phyloP scores from a whole-genome alignment of 2,113 vertebrate species.

The Sceloporus undulatus region DNA sequence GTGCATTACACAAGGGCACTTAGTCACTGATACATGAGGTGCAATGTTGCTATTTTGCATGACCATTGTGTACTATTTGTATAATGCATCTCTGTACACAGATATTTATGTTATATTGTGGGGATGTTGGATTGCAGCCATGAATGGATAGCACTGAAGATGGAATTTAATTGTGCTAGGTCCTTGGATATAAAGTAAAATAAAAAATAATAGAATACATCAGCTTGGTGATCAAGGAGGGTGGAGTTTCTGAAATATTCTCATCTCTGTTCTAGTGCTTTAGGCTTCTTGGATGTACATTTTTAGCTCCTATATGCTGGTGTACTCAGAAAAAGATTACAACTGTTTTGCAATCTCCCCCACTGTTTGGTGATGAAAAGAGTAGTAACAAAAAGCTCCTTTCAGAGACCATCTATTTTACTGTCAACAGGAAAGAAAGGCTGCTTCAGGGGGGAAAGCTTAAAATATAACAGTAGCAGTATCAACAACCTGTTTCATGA shows the following conservation, averaged over 20 bases:
- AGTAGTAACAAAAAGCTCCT: conserved; percentile 34
- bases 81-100: no score
- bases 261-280: conserved; percentile 31
- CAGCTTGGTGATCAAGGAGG: conserved; percentile 1
- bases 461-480: conserved; percentile 30
- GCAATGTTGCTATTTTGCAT: no score
- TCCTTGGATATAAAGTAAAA: neutral
- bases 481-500: conserved; percentile 51
- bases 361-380: conserved; percentile 34
- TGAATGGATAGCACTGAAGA: neutral
- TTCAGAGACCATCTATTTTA: conserved; percentile 45
- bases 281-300: conserved; percentile 10
- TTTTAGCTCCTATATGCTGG: conserved; percentile 50
- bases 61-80: no score
- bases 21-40: no score
- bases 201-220: neutral
- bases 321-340: conserved; percentile 44
- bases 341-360: conserved; percentile 25
- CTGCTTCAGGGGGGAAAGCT: conserved; percentile 48
- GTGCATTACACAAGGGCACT: no score
- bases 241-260: conserved; percentile 2
- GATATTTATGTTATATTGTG: no score
- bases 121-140: neutral
- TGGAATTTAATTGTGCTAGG: neutral
- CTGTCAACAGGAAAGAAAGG: conserved; percentile 44